phyloP scores from a whole-genome alignment of 2,113 vertebrate species.

The Condylura cristata region DNA sequence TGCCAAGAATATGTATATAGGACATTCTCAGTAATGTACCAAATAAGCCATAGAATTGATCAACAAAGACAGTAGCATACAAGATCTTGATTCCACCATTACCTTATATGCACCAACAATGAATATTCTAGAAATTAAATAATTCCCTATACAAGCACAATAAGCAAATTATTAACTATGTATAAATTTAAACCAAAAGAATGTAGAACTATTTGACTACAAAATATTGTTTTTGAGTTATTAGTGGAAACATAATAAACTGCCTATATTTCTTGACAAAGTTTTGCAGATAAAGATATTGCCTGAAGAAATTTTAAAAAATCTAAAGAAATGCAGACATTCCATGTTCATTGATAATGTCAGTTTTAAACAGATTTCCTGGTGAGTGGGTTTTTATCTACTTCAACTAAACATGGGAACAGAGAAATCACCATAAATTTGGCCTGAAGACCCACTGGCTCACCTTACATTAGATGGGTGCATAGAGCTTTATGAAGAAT shows the following conservation, averaged over 20 bases:
- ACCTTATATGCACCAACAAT: not conserved
- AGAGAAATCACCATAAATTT: not conserved
- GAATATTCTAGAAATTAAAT: not conserved
- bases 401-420: not conserved
- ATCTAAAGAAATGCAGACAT: not conserved
- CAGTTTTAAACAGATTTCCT: not conserved
- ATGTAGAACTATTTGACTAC: not conserved
- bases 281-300: not conserved
- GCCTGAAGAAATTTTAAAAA: not conserved
- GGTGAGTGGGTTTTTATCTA: not conserved
- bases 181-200: not conserved
- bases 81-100: not conserved
- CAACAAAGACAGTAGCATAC: not conserved
- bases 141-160: not conserved
- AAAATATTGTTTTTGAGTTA: not conserved
- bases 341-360: not conserved
- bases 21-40: not conserved
- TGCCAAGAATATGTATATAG: not conserved
- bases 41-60: not conserved
- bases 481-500: not conserved
- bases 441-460: not conserved
- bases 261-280: no score
- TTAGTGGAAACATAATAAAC: no score
- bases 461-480: not conserved
- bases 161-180: not conserved